phyloP scores from a whole-genome alignment of 2,113 vertebrate species.

The Equus quagga region DNA sequence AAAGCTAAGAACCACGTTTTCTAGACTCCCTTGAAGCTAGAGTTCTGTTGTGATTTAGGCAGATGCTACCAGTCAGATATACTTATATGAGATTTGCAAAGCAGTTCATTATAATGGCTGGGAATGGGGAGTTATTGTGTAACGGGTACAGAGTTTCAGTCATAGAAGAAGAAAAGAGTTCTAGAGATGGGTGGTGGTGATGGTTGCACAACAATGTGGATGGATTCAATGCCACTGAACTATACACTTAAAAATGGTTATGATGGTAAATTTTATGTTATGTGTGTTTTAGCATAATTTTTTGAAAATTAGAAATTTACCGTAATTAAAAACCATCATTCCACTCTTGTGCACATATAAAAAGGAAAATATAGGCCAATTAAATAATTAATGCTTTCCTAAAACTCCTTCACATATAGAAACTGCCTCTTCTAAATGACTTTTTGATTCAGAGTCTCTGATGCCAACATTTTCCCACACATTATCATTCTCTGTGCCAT shows the following conservation, averaged over 20 bases:
- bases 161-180: neutral
- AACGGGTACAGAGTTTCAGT: neutral
- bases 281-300: neutral
- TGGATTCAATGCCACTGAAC: neutral
- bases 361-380: neutral
- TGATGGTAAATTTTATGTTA: neutral
- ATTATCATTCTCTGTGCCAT: neutral
- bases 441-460: neutral
- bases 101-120: neutral
- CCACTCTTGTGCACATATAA: neutral
- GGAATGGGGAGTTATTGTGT: neutral
- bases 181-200: neutral
- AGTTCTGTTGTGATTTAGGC: neutral
- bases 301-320: neutral
- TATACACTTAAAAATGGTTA: neutral
- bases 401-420: neutral
- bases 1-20: neutral
- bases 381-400: neutral
- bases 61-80: neutral
- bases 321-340: neutral
- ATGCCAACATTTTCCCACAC: neutral
- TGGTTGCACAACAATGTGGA: neutral
- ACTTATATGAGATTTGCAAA: neutral
- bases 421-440: neutral
- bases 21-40: neutral